phyloP scores from a whole-genome alignment of 1,140 invertebrate species.

The Cepaea nemoralis region DNA sequence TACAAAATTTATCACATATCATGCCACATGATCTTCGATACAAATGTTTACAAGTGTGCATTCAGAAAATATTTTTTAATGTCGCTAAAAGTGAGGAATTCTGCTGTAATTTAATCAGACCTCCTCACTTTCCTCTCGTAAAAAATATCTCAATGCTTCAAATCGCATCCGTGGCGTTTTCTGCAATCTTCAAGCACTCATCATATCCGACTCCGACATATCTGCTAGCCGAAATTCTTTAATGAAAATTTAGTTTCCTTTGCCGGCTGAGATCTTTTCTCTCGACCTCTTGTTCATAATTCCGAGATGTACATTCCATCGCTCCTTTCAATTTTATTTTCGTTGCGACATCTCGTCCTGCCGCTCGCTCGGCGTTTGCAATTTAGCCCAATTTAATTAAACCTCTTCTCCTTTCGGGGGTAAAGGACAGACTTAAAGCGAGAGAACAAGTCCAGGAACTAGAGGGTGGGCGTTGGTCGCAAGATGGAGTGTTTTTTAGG shows the following conservation, averaged over 20 bases:
- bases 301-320: constrained; percentile 9
- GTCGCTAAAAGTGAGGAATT: background rate
- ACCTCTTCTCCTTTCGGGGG: background rate
- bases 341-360: background rate
- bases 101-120: background rate
- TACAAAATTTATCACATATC: background rate
- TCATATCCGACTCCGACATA: constrained; percentile 1
- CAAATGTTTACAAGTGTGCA: background rate
- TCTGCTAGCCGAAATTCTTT: background rate
- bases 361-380: constrained; percentile 8
- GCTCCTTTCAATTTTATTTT: background rate
- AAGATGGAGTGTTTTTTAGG: background rate
- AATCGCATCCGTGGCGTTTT: background rate
- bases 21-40: background rate
- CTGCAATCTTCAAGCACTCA: background rate
- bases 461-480: background rate
- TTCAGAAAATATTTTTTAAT: background rate
- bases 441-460: background rate
- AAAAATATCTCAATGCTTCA: background rate
- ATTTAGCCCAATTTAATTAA: constrained; percentile 35
- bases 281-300: constrained; percentile 18
- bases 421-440: background rate
- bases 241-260: constrained; percentile 8
- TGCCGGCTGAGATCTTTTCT: background rate
- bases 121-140: background rate